phyloP scores from a whole-genome alignment of 53 echinoderm and acorn worm genomes.

The Antedon mediterranea region DNA sequence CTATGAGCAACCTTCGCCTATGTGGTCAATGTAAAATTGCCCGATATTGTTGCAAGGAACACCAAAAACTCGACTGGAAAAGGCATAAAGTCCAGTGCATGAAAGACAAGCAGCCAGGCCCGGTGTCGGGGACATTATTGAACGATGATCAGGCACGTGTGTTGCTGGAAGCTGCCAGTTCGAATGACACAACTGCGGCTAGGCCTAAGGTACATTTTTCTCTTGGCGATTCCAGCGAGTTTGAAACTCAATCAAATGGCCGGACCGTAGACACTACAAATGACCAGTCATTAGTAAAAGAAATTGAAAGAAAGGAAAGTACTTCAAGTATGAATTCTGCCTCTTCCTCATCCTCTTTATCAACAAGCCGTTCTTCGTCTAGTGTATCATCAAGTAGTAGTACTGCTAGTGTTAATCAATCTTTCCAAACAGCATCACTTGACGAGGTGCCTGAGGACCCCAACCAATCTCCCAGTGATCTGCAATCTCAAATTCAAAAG shows the following conservation, averaged over 20 bases:
- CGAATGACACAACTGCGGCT: not conserved
- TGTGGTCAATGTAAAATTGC: conserved; percentile 48
- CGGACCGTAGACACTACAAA: not conserved
- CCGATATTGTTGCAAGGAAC: conserved; percentile 58
- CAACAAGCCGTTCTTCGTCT: not conserved
- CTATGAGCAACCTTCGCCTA: conserved; percentile 25
- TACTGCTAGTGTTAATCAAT: not conserved
- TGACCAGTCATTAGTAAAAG: not conserved
- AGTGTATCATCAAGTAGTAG: not conserved
- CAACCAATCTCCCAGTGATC: not conserved
- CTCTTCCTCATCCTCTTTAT: not conserved
- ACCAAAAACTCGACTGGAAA: conserved; percentile 71
- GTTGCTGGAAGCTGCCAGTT: not conserved
- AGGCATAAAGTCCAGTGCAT: conserved; percentile 50
- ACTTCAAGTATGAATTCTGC: not conserved
- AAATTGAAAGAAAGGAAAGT: not conserved
- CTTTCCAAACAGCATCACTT: not conserved
- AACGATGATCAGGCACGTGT: not conserved
- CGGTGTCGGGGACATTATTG: not conserved
- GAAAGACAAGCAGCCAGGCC: not conserved
- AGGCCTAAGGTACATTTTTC: not conserved
- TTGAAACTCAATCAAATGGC: not conserved
- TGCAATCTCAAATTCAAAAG: not conserved
- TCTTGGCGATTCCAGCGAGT: not conserved
- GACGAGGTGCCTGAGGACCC: not conserved